Percentiles rank a stretch among this genome's conserved stretches.
Evolutionary conservation across 2,797 vertebrate genomes (phyloP).

Genomic region (Garrulus glandarius): DNA sequence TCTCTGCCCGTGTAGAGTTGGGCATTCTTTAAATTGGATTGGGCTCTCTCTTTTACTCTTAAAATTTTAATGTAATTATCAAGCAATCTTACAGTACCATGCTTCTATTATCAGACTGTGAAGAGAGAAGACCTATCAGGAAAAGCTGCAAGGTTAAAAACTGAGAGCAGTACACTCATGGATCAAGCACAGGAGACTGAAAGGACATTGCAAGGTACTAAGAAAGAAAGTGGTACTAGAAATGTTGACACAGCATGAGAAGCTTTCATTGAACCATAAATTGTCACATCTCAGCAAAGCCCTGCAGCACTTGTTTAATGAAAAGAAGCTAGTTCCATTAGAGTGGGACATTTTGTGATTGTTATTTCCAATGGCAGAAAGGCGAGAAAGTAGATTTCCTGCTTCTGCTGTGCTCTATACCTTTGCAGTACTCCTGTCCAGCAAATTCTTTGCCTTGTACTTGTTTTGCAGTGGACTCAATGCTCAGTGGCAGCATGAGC

Average conservation of each 20-base stretch:
- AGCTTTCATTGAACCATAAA: neutral
- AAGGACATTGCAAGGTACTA: conserved; percentile 78
- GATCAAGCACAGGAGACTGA: conserved; percentile 71
- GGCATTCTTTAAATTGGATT: neutral
- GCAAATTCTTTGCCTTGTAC: neutral
- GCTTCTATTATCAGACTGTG: conserved; percentile 79
- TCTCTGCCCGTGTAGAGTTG: neutral
- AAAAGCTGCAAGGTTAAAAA: conserved; percentile 83
- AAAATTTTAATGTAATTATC: neutral
- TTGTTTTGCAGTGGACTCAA: neutral
- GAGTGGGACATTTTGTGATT: neutral
- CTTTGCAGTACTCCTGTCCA: neutral
- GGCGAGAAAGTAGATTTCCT: neutral
- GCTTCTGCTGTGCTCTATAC: neutral
- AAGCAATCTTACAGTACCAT: neutral
- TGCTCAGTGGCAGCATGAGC: neutral
- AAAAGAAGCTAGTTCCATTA: neutral
- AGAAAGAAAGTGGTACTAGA: neutral
- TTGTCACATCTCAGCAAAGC: neutral
- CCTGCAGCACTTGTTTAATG: neutral
- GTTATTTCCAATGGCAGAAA: neutral
- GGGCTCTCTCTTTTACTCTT: neutral
- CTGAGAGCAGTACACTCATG: conserved; percentile 70
- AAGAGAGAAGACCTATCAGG: conserved; percentile 79
- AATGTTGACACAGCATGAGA: neutral